Percentiles rank a stretch among this genome's conserved stretches.
These are phyloP conservation scores for Pyrgilauda ruficollis DNA, from an alignment of 2,113 vertebrate genomes.

Conservation along the genomic window DNA sequence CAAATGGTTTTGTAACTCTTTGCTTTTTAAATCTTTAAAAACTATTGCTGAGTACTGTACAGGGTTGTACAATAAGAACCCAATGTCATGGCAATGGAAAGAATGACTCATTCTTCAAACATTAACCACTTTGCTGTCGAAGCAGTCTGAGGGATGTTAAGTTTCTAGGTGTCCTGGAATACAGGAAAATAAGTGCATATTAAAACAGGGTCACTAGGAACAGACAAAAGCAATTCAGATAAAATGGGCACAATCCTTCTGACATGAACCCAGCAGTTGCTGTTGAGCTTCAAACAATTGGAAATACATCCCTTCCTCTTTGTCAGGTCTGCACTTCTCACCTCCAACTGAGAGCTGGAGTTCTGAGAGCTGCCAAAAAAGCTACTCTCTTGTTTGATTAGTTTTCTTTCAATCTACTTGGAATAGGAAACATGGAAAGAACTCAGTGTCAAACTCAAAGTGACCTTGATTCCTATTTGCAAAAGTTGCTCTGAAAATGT, in stretches of 20 bases:
- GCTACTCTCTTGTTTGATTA: background rate
- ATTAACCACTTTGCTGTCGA: conserved; percentile 75
- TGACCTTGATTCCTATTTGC: conserved; percentile 2
- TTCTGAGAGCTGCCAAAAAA: background rate
- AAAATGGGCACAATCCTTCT: background rate
- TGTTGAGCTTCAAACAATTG: conserved; percentile 14
- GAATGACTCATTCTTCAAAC: conserved; percentile 73
- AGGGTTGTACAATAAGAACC: conserved; percentile 91
- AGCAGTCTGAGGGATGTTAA: conserved; percentile 59
- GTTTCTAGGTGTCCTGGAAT: conserved; percentile 47
- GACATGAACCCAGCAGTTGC: background rate
- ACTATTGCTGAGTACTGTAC: conserved; percentile 91
- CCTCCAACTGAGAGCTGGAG: conserved; percentile 1
- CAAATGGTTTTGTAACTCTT: conserved; percentile 95
- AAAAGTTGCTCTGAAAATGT: background rate
- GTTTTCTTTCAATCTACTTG: background rate
- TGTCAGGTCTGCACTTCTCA: conserved; percentile 39
- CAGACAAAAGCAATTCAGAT: background rate
- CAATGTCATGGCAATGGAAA: conserved; percentile 74
- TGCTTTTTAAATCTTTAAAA: conserved; percentile 90
- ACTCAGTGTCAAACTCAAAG: background rate
- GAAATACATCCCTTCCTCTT: background rate
- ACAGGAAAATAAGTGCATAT: conserved; percentile 53
- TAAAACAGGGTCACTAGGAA: conserved; percentile 45
- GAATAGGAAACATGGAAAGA: background rate